Conservation (phyloP, 2,797 vertebrate species). For the Lutjanus campechanus region DNA sequence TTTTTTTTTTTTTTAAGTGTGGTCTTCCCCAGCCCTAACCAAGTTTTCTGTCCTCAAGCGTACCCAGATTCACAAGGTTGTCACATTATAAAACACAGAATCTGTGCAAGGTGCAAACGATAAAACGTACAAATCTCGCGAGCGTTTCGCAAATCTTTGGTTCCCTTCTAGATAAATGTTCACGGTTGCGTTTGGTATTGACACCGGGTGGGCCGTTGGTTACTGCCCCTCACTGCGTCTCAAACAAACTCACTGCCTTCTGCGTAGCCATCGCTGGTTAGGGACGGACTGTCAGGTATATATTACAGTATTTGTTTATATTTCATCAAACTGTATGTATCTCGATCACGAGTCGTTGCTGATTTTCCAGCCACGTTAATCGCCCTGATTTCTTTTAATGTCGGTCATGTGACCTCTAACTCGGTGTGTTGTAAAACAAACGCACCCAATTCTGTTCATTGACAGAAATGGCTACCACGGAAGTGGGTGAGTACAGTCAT, state of each 20-base stretch:
- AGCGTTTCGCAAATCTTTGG: too few relatives aligned
- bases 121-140: too few relatives aligned
- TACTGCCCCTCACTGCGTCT: not conserved
- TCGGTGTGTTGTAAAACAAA: not conserved
- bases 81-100: too few relatives aligned
- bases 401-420: conserved; percentile 29
- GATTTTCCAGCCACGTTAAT: not conserved
- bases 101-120: too few relatives aligned
- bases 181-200: conserved; percentile 18
- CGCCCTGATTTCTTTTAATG: not conserved
- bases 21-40: too few relatives aligned
- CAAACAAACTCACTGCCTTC: too few relatives aligned
- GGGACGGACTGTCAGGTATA: accelerated
- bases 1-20: too few relatives aligned
- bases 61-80: too few relatives aligned
- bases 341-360: accelerated
- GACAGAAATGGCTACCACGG: conserved; percentile 81
- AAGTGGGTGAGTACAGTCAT: conserved; percentile 81
- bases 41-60: too few relatives aligned
- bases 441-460: conserved; percentile 35
- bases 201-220: not conserved
- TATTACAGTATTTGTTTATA: not conserved
- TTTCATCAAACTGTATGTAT: not conserved
- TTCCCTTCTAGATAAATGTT: too few relatives aligned
- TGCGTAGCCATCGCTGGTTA: not conserved